Percentiles rank a stretch among this genome's conserved stretches.
Evolutionary conservation across 2,888 invertebrate genomes (phyloP).

Genomic region (Drosophila tripunctata): DNA sequence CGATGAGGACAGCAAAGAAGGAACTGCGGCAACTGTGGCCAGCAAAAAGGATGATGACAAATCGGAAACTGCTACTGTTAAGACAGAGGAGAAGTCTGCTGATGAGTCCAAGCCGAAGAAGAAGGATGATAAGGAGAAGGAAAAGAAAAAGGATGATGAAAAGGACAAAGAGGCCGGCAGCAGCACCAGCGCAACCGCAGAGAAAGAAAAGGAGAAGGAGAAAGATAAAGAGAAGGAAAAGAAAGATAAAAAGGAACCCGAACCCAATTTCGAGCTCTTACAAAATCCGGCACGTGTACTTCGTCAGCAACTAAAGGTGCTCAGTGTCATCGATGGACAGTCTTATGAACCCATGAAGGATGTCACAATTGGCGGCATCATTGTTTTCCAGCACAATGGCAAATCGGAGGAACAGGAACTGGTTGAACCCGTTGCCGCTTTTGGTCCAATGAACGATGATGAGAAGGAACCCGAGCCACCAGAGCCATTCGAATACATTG

Average conservation of each 20-base stretch:
- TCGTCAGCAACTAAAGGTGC: conserved; percentile 93
- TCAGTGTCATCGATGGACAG: conserved; percentile 92
- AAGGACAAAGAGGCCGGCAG: conserved; percentile 61
- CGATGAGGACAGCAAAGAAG: conserved; percentile 86
- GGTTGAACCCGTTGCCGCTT: conserved; percentile 96
- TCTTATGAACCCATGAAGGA: conserved; percentile 95
- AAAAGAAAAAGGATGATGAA: conserved; percentile 68
- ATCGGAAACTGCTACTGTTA: conserved; percentile 57
- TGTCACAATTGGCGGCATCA: conserved; percentile 96
- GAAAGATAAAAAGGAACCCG: conserved; percentile 91
- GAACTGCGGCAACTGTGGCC: conserved; percentile 85
- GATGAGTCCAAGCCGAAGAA: conserved; percentile 68
- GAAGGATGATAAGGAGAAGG: conserved; percentile 79
- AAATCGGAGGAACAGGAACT: conserved; percentile 91
- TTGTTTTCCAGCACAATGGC: conserved; percentile 95
- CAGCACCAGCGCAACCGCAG: conserved; percentile 78
- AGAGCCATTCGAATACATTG: conserved; percentile 98
- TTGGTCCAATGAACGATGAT: conserved; percentile 95
- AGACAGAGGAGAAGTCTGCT: conserved; percentile 72
- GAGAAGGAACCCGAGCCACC: conserved; percentile 98
- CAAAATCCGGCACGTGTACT: conserved; percentile 97
- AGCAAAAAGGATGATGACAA: conserved; percentile 84
- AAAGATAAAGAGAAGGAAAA: conserved; percentile 83
- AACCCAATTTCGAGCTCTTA: conserved; percentile 95
- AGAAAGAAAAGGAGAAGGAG: conserved; percentile 83